A percentile compares a stretch with the other conserved stretches of the same genome.
Conservation (phyloP, 2,797 vertebrate genomes). For the Gila robusta region DNA sequence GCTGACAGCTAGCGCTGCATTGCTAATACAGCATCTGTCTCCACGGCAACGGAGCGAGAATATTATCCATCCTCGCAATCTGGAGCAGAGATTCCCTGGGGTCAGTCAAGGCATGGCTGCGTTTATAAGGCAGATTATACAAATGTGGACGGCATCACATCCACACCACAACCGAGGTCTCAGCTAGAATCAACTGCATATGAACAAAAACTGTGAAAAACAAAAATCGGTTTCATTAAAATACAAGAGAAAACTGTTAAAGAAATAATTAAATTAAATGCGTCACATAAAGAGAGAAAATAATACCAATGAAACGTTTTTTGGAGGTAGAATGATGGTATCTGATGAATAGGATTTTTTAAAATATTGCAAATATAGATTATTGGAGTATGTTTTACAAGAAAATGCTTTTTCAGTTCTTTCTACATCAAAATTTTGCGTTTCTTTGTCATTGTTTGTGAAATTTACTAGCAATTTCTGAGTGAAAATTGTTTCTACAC, state of each 20-base stretch:
- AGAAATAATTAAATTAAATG: background rate
- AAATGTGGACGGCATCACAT: slow-evolving; percentile 24
- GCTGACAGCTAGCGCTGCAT: slow-evolving; percentile 25
- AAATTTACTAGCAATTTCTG: background rate
- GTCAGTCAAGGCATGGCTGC: slow-evolving; percentile 30
- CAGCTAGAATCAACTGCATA: background rate
- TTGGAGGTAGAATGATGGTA: background rate
- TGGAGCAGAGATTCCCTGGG: slow-evolving; percentile 35
- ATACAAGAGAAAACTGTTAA: background rate
- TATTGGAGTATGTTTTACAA: no score
- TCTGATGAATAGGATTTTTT: background rate
- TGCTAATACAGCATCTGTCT: slow-evolving; percentile 40
- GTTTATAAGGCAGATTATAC: slow-evolving; percentile 47
- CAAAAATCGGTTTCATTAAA: background rate
- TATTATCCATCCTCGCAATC: slow-evolving; percentile 4
- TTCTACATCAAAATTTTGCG: background rate
- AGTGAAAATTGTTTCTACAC: background rate
- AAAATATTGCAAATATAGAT: background rate
- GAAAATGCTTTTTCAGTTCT: background rate
- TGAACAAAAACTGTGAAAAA: background rate
- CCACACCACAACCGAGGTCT: slow-evolving; percentile 2
- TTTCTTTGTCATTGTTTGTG: no score
- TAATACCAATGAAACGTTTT: background rate
- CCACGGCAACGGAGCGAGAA: slow-evolving; percentile 22
- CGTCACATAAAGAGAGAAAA: background rate